phyloP scores from a whole-genome alignment of 2,113 vertebrate species.

The Meles meles region DNA sequence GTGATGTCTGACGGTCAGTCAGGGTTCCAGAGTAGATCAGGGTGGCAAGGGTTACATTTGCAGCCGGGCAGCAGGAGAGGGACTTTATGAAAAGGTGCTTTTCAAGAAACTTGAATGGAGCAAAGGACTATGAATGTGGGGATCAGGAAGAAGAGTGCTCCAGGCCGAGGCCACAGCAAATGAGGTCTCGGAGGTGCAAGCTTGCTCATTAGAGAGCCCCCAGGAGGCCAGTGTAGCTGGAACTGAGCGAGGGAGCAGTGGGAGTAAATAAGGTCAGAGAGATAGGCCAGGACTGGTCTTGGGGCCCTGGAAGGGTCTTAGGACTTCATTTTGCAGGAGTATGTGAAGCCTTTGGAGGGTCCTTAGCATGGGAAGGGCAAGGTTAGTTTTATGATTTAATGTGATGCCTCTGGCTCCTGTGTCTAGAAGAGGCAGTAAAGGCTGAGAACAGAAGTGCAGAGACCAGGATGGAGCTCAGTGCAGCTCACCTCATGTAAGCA shows the following conservation, averaged over 20 bases:
- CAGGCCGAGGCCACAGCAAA: not conserved
- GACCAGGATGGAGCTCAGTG: rapidly evolving
- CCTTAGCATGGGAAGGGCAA: not conserved
- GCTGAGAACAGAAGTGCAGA: not conserved
- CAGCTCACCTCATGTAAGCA: no score
- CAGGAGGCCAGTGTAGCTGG: not conserved
- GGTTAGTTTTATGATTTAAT: not conserved
- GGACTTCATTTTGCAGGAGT: not conserved
- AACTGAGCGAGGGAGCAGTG: not conserved
- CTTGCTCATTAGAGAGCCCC: not conserved
- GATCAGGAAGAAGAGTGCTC: not conserved
- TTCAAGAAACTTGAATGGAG: not conserved
- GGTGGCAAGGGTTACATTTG: not conserved
- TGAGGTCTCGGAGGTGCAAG: not conserved
- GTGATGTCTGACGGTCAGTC: not conserved
- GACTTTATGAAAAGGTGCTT: not conserved
- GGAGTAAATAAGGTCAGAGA: not conserved
- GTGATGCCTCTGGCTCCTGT: not conserved
- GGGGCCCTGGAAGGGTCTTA: rapidly evolving
- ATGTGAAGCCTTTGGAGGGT: not conserved
- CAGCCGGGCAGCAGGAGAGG: not conserved
- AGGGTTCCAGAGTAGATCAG: rapidly evolving
- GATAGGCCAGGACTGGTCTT: not conserved
- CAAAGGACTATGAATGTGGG: not conserved
- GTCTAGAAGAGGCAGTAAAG: not conserved